Evolutionary conservation across 2,888 invertebrate genomes (phyloP), one percentile per base, ranked within the genome.

Genomic region (Cantharis flavilabris): DNA sequence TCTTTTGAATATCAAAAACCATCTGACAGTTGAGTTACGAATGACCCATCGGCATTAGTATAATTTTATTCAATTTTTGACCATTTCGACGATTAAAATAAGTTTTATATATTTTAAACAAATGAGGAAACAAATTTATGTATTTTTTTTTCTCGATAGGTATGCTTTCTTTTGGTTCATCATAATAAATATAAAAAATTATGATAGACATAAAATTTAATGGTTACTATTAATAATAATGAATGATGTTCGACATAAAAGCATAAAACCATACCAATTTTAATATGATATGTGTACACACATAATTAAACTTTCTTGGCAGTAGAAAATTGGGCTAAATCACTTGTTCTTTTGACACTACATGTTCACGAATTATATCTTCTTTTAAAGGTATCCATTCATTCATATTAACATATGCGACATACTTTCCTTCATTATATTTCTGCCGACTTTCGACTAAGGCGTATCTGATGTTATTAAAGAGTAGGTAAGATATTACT

Each of bases 321-420:
- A 23, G 65, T 67, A 67, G 65, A 67, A 67, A 67, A 67, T 26
- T 67, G 65, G 65, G 65, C 65, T 67, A 67, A 67, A 67, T 67
- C n/a, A 67, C 65, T 67, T 67, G 23, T 67, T 67, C 65, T 67
- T 67, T 67, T 67, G 65, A 67, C 65, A 67, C 23, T 64, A 64
- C 20, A 20, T 67, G 65, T 67, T 67, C 23, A 18, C 65, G 26
- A 67, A 26, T 67, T 23, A 67, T 23, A 67, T 67, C 20, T 67
- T 67, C 65, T 67, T 65, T 67, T 67, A 67, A 67, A 67, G 65
- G 65, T 67, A 67, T 67, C 26, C 23, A 67, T 67, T 67, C 65
- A 23, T 67, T 20, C 20, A 49, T 49, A 49, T 49, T 49, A 49
- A 49, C 16, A 64, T 64, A 67, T 67, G 65, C 65, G 65, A 67